Conservation (phyloP, 1,140 invertebrate species). For the Spodoptera litura region DNA sequence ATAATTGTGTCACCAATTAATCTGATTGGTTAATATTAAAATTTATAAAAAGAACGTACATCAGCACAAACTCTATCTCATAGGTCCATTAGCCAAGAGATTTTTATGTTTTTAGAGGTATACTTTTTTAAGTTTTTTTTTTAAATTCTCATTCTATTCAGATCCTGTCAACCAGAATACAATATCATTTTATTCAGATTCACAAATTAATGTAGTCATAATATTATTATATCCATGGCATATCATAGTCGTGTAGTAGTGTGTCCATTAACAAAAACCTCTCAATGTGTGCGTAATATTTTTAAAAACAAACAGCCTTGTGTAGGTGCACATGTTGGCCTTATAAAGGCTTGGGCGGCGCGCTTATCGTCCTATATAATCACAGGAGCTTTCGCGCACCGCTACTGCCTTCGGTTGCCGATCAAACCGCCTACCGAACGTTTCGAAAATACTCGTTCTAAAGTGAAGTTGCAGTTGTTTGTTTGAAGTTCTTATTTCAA, state of each 20-base stretch:
- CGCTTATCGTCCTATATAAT: slow-evolving; percentile 58
- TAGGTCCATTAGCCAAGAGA: too few species aligned
- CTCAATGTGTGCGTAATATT: slow-evolving; percentile 17
- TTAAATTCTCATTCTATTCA: too few species aligned
- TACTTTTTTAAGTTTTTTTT: too few species aligned
- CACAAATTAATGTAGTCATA: too few species aligned
- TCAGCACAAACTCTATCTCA: too few species aligned
- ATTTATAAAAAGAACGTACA: too few species aligned
- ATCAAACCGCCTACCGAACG: neutral
- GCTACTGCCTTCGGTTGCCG: slow-evolving; percentile 36
- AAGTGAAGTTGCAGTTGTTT: slow-evolving; percentile 15
- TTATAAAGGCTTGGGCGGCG: slow-evolving; percentile 70
- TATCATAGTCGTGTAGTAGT: neutral
- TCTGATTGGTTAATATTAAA: too few species aligned
- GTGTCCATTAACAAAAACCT: neutral
- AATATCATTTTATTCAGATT: too few species aligned
- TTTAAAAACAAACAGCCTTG: slow-evolving; percentile 31
- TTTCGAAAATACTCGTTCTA: neutral
- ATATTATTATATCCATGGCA: too few species aligned
- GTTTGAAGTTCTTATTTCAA: neutral
- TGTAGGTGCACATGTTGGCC: slow-evolving; percentile 43
- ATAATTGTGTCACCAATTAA: too few species aligned
- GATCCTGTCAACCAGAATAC: too few species aligned
- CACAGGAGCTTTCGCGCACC: slow-evolving; percentile 54
- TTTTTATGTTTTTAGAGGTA: too few species aligned